Conservation (phyloP, 1,140 invertebrate species). For the Drosophila lacertosa region DNA sequence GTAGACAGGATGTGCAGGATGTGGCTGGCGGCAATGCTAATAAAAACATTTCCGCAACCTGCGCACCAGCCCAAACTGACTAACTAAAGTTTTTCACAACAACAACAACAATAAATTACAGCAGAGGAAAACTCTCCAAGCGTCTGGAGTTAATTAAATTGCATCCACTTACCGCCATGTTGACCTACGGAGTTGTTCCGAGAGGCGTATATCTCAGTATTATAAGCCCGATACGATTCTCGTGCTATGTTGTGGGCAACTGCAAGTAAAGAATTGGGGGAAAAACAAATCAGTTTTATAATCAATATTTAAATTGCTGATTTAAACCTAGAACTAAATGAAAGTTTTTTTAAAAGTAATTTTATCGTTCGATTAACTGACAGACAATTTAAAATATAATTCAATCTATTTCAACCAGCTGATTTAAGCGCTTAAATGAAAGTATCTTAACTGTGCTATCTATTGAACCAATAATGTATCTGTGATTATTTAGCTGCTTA, state of each 20-base stretch:
- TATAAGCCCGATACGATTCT: slow-evolving; percentile 55
- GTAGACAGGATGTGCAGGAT: slow-evolving; percentile 7
- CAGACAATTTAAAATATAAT: no score
- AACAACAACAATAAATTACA: neutral
- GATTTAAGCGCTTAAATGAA: no score
- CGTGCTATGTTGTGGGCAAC: slow-evolving; percentile 57
- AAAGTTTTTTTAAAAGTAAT: no score
- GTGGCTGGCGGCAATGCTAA: slow-evolving; percentile 9
- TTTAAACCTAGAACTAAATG: no score
- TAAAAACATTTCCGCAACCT: slow-evolving; percentile 45
- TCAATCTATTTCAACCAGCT: no score
- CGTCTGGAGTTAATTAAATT: slow-evolving; percentile 33
- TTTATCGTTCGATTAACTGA: no score
- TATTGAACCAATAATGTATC: no score
- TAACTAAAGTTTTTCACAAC: slow-evolving; percentile 36
- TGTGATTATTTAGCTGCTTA: no score
- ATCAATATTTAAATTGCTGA: neutral
- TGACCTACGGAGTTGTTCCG: slow-evolving; percentile 41
- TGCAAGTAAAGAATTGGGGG: slow-evolving; percentile 35
- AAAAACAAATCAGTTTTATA: neutral
- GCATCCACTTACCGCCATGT: slow-evolving; percentile 52
- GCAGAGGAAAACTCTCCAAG: neutral
- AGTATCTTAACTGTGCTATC: no score
- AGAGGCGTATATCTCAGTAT: slow-evolving; percentile 46
- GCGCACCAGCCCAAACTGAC: slow-evolving; percentile 8